phyloP scores from a whole-genome alignment of 2,888 invertebrate genomes.

The Sympetrum striolatum region DNA sequence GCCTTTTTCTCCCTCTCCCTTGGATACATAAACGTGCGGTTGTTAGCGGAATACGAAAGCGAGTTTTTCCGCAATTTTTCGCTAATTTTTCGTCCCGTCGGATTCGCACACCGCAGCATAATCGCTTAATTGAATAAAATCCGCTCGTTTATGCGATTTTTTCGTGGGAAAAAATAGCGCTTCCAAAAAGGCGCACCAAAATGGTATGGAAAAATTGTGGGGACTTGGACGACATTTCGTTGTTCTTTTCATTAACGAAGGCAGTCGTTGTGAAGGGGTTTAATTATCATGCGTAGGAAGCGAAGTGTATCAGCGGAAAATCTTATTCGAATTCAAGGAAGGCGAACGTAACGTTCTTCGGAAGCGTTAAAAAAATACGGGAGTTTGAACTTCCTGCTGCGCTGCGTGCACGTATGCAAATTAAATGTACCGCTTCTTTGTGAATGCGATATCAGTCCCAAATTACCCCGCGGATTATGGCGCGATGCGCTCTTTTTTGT shows the following conservation, averaged over 20 bases:
- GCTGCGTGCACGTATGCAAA: no score
- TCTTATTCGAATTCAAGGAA: background rate
- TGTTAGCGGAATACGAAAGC: slow-evolving; percentile 13
- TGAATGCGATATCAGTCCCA: no score
- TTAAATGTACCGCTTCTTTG: no score
- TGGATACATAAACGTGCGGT: background rate
- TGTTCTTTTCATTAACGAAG: background rate
- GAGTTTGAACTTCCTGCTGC: background rate
- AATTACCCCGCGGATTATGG: no score
- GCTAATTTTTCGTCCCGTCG: background rate
- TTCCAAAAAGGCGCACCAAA: no score
- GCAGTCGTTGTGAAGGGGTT: background rate
- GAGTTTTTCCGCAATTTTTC: background rate
- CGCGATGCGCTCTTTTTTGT: no score
- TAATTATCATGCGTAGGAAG: background rate
- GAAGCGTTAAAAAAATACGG: no score
- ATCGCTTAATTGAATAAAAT: slow-evolving; percentile 15
- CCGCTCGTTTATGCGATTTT: background rate
- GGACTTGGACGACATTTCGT: background rate
- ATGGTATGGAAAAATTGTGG: background rate
- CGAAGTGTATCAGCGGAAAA: background rate
- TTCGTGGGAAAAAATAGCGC: no score
- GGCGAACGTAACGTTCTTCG: background rate
- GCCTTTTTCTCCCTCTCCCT: background rate
- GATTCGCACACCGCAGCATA: background rate